These are phyloP conservation scores for Hirtodrosophila confusa DNA, from an alignment of 2,888 invertebrate species.

Conservation along the genomic window DNA sequence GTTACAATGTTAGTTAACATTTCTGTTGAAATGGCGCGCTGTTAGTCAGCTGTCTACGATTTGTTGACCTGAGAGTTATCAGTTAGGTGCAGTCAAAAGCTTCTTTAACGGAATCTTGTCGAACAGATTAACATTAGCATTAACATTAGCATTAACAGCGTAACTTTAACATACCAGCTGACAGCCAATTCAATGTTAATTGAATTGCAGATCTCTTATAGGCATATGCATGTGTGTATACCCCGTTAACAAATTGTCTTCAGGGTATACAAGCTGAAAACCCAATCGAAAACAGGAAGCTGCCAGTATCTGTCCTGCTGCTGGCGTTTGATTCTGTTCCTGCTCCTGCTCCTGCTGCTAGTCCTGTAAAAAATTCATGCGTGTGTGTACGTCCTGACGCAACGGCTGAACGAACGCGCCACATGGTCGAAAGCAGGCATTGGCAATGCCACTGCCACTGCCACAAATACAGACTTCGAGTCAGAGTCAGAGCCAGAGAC, in stretches of 20 bases:
- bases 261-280: constrained; percentile 37
- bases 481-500: constrained; percentile 1
- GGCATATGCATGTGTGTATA: background rate
- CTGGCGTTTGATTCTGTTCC: constrained; percentile 2
- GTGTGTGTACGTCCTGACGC: constrained; percentile 40
- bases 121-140: no score
- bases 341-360: constrained; percentile 5
- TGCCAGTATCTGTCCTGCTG: constrained; percentile 38
- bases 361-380: constrained; percentile 68
- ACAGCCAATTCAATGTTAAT: no score
- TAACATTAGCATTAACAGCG: no score
- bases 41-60: no score
- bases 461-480: no score
- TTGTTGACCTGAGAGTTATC: no score
- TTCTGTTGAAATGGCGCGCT: no score
- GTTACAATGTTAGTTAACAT: no score
- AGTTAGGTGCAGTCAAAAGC: no score
- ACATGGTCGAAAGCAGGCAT: constrained; percentile 53
- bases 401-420: constrained; percentile 35
- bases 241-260: background rate
- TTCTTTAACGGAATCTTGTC: no score
- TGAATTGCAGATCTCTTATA: no score
- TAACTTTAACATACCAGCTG: no score
- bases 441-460: constrained; percentile 25
- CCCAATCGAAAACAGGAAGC: constrained; percentile 59